A percentile compares a stretch with the other conserved stretches of the same genome.
Conservation (phyloP, 2,888 invertebrate genomes). For the Orchesella flavescens region DNA sequence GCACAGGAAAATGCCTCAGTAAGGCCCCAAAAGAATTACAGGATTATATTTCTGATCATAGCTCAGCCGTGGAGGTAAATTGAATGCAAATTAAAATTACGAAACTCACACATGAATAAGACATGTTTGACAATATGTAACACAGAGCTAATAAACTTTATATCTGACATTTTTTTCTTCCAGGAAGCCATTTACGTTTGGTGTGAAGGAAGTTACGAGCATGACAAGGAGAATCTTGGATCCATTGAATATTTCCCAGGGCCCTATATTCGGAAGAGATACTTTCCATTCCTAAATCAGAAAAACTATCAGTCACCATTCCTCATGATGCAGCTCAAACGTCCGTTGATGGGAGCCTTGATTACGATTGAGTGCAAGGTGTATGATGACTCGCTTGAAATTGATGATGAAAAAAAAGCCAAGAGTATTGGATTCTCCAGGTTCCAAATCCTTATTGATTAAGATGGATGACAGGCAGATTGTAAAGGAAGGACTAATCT, state of each 20-base stretch:
- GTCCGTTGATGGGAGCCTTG: constrained; percentile 87
- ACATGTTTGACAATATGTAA: neutral
- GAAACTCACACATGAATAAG: neutral
- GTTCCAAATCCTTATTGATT: constrained; percentile 95
- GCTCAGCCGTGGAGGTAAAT: neutral
- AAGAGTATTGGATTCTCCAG: constrained; percentile 93
- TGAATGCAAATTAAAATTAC: no score
- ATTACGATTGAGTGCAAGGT: constrained; percentile 96
- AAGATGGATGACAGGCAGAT: neutral
- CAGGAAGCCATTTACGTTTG: constrained; percentile 76
- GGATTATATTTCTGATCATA: neutral
- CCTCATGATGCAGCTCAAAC: constrained; percentile 89
- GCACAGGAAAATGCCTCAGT: neutral
- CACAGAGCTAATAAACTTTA: no score
- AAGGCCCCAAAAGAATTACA: neutral
- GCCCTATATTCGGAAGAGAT: constrained; percentile 88
- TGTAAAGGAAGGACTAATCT: no score
- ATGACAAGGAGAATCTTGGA: constrained; percentile 94
- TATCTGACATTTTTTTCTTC: no score
- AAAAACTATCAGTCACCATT: constrained; percentile 88
- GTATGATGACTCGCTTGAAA: constrained; percentile 90
- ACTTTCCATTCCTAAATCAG: constrained; percentile 89
- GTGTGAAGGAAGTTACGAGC: constrained; percentile 95
- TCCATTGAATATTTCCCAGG: constrained; percentile 86
- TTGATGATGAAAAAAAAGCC: constrained; percentile 80